Conservation (phyloP, 1,140 invertebrate genomes). For the Drosophila arawakana region DNA sequence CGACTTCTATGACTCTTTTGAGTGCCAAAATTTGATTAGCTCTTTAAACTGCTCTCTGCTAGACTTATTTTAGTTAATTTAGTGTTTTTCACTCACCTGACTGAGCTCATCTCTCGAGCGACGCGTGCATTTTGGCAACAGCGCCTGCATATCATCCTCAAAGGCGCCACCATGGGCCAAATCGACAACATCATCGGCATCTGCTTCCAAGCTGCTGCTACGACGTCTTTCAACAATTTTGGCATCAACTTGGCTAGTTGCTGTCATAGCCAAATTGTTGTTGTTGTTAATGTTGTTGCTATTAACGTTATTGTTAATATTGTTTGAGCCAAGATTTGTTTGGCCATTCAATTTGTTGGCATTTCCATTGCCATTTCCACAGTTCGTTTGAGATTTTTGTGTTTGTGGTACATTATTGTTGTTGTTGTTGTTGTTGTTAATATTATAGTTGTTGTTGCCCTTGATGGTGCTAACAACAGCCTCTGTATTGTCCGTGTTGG, state of each 20-base stretch:
- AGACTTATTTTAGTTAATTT: too few relatives aligned
- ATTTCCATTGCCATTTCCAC: slow-evolving; percentile 12
- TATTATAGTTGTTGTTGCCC: slow-evolving; percentile 39
- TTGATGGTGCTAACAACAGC: slow-evolving; percentile 28
- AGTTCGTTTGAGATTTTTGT: slow-evolving; percentile 8
- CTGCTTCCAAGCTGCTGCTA: slow-evolving; percentile 67
- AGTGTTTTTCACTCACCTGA: slow-evolving; percentile 69
- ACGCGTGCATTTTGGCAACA: slow-evolving; percentile 77
- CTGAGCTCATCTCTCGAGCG: slow-evolving; percentile 83
- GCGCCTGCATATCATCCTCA: slow-evolving; percentile 81
- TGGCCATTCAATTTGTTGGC: slow-evolving; percentile 42
- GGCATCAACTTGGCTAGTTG: slow-evolving; percentile 28
- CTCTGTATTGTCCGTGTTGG: slow-evolving; percentile 40
- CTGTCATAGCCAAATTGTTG: slow-evolving; percentile 31
- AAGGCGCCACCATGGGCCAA: slow-evolving; percentile 61
- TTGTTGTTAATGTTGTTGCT: slow-evolving; percentile 24
- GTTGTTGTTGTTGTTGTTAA: slow-evolving; percentile 43
- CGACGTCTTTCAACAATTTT: slow-evolving; percentile 45
- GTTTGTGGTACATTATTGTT: slow-evolving; percentile 22
- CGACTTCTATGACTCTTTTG: too few relatives aligned
- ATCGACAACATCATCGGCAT: slow-evolving; percentile 63
- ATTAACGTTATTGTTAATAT: slow-evolving; percentile 29
- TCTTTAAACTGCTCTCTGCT: too few relatives aligned
- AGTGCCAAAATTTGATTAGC: too few relatives aligned
- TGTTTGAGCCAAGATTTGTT: slow-evolving; percentile 34